phyloP scores from a whole-genome alignment of 2,113 vertebrate species.

The Myodes glareolus region DNA sequence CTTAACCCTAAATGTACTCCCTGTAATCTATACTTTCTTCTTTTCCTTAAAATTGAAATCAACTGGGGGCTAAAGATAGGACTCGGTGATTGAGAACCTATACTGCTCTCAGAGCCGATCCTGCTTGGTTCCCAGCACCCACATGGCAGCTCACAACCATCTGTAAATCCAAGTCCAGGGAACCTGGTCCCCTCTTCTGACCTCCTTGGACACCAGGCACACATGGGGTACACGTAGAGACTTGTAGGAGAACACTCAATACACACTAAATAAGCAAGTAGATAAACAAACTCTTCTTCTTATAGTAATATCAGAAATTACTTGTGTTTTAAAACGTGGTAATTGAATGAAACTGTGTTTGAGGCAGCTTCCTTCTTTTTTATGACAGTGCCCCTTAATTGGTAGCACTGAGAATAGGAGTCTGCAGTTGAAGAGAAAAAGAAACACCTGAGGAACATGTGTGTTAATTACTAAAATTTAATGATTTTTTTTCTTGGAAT shows the following conservation, averaged over 20 bases:
- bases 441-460: neutral
- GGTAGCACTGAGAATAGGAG: neutral
- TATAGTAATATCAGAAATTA: constrained; percentile 14
- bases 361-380: neutral
- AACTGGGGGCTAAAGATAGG: neutral
- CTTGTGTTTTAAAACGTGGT: constrained; percentile 22
- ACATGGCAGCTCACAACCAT: neutral
- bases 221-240: neutral
- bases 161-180: neutral
- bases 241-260: neutral
- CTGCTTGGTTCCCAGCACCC: neutral
- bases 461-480: constrained; percentile 42
- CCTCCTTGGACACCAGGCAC: neutral
- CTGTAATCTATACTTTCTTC: constrained; percentile 2
- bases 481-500: neutral
- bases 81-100: neutral
- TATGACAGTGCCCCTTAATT: neutral
- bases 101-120: neutral
- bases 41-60: neutral
- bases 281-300: neutral
- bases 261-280: neutral
- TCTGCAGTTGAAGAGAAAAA: constrained; percentile 38
- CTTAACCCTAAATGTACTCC: neutral
- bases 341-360: neutral
- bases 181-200: neutral